Evolutionary conservation across 2,888 invertebrate genomes (phyloP), one percentile per base, ranked within the genome.

Genomic region (Drosophila siamana): DNA sequence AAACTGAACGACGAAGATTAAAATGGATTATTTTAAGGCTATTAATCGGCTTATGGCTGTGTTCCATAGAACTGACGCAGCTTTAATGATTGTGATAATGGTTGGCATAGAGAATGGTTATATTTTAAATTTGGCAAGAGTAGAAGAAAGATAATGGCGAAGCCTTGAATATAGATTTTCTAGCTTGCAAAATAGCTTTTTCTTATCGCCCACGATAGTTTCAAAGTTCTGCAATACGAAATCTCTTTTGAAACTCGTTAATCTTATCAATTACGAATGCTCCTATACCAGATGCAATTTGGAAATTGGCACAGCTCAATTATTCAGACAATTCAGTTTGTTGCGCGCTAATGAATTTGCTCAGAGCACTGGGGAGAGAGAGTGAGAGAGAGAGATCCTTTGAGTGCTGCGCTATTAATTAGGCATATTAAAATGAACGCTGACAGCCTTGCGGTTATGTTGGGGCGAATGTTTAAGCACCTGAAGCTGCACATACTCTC

Each of bases 371-470:
- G 48, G 28, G n/a, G 7, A 13, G 7, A 36, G n/a, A n/a, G n/a
- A n/a, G n/a, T n/a, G n/a, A 15, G 13, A 4, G n/a, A 46, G 13
- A 16, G 57, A 46, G 28, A 1, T 36, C 56, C 71, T 69, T 84
- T 84, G 78, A 70, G 67, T 46, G 52, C 36, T 43, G 62, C 44
- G 62, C 78, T 74, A 74, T 84, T 85, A 86, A 85, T 85, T 86
- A 84, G 82, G 77, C 84, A 73, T 82, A 85, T 84, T 83, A 74
- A 78, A 86, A 70, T 83, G 59, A 56, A 59, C 80, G 79, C 76
- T 78, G 78, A 80, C 78, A 75, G 83, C 69, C 61, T 61, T 78
- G 86, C 55, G 83, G 83, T 69, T 73, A 38, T 36, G 60, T 43
- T 69, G 26, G 44, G 36, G 36, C 15, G 36, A 38, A 38, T 15